Base-by-base conservation (phyloP, 2,113 vertebrate species). In the Hylia prasina region DNA sequence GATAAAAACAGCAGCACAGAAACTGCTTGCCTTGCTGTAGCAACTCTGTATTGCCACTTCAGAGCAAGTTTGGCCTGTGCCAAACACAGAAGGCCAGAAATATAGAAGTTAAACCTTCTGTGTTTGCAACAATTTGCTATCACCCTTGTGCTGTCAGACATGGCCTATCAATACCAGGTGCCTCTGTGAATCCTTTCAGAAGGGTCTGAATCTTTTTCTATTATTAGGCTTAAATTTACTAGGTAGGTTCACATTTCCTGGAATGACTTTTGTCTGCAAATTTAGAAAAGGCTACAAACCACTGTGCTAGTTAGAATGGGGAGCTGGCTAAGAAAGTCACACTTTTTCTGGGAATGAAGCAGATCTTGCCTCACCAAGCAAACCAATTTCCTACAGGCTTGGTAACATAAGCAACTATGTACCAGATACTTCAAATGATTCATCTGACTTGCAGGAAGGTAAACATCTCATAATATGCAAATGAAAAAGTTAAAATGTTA, bases 161-260 rank as follows among this genome's bases (percentile, higher is more conserved):
- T 0, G 4, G 33, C 18, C 56, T 63, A 11, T 28, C n/a, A 77
- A 15, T 20, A 70, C 3, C 11, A 1, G 4, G 7, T 30, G 17
- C 8, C 42, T 24, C 42, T 9, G 3, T n/a, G 42, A 84, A 56
- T 51, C 39, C 15, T 75, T 87, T 60, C 57, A 71, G n/a, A 64
- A 73, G 10, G 7, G 3, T 58, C 30, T 69, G 44, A 19, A 91
- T 82, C 13, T 56, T 82, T 37, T 90, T 27, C 35, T 42, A 8
- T 28, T 40, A 45, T 47, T 33, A 87, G 33, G 15, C 28, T 50
- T 78, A 75, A 5, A 35, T 40, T 87, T 91, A 83, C 31, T 47
- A 73, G 31, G 61, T 8, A 48, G 25, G 9, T 37, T 70, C 25
- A 66, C 5, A 9, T 47, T 54, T 82, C 30, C 60, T n/a, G 39